phyloP scores from a whole-genome alignment of 2,113 vertebrate genomes.

The Carassius gibelio region DNA sequence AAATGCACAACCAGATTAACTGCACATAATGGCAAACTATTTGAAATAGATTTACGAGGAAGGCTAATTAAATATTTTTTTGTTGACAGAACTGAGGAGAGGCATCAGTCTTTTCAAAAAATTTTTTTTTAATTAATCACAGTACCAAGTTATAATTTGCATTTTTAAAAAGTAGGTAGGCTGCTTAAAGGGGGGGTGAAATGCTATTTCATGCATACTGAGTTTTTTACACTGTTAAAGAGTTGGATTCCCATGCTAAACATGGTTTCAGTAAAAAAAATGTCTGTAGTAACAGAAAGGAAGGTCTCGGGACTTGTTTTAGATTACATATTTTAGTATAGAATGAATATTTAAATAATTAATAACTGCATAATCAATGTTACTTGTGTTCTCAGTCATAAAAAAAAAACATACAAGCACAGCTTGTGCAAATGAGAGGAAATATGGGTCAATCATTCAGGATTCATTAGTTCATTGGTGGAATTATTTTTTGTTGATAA shows the following conservation, averaged over 20 bases:
- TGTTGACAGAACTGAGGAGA: constrained; percentile 22
- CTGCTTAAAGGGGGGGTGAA: background rate
- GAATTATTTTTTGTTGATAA: background rate
- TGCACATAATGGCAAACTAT: constrained; percentile 44
- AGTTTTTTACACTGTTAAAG: no score
- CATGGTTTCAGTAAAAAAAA: no score
- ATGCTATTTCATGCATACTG: no score
- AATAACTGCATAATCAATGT: no score
- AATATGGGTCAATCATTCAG: background rate
- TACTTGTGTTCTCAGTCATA: no score
- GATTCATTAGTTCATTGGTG: background rate
- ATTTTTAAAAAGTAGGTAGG: background rate
- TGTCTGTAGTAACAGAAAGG: no score
- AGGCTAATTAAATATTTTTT: constrained; percentile 23
- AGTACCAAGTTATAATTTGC: background rate
- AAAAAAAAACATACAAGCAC: no score
- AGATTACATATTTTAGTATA: no score
- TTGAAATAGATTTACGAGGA: constrained; percentile 26
- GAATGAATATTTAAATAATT: no score
- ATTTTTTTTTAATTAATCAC: background rate
- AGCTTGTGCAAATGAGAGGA: background rate
- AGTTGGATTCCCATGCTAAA: no score
- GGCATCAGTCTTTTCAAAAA: background rate
- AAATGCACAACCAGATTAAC: constrained; percentile 47
- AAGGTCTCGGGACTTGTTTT: no score